These are phyloP conservation scores for Drosophila kikkawai DNA, from an alignment of 1,140 invertebrate genomes.

Conservation along the genomic window DNA sequence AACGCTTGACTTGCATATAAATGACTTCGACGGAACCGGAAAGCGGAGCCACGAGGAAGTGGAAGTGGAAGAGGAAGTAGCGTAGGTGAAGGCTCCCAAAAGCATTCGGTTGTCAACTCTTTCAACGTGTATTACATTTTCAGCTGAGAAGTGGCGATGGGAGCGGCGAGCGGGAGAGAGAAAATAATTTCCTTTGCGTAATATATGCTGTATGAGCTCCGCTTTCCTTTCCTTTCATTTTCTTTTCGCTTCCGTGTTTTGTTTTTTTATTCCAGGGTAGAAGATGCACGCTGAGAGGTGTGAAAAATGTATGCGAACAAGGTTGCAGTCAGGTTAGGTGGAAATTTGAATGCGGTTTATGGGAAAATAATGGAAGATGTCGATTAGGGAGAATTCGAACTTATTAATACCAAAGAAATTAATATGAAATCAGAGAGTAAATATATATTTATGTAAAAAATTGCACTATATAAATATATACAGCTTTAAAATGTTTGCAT, in stretches of 20 bases:
- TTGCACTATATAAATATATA: too few species aligned
- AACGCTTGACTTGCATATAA: slow-evolving; percentile 84
- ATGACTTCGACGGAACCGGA: slow-evolving; percentile 66
- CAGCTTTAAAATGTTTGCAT: too few species aligned
- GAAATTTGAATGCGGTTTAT: slow-evolving; percentile 26
- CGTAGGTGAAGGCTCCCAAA: slow-evolving; percentile 24
- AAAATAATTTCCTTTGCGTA: slow-evolving; percentile 82
- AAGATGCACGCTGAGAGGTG: slow-evolving; percentile 15
- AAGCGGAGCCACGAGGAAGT: slow-evolving; percentile 31
- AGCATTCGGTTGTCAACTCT: slow-evolving; percentile 79
- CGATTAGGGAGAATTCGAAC: neutral
- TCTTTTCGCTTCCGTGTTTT: slow-evolving; percentile 29
- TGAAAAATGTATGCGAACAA: slow-evolving; percentile 11
- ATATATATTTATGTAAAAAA: too few species aligned
- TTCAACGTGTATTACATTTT: slow-evolving; percentile 82
- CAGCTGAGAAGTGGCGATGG: slow-evolving; percentile 50
- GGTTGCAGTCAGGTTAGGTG: slow-evolving; percentile 9
- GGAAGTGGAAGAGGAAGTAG: slow-evolving; percentile 2
- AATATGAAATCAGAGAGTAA: neutral
- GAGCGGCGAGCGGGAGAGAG: slow-evolving; percentile 32
- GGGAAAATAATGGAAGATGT: neutral
- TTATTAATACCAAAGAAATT: neutral
- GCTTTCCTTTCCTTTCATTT: slow-evolving; percentile 45
- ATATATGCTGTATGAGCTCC: slow-evolving; percentile 55
- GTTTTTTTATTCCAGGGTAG: slow-evolving; percentile 12